These are phyloP conservation scores for Anadara kagoshimensis DNA, from an alignment of 1,140 invertebrate genomes.

Conservation along the genomic window DNA sequence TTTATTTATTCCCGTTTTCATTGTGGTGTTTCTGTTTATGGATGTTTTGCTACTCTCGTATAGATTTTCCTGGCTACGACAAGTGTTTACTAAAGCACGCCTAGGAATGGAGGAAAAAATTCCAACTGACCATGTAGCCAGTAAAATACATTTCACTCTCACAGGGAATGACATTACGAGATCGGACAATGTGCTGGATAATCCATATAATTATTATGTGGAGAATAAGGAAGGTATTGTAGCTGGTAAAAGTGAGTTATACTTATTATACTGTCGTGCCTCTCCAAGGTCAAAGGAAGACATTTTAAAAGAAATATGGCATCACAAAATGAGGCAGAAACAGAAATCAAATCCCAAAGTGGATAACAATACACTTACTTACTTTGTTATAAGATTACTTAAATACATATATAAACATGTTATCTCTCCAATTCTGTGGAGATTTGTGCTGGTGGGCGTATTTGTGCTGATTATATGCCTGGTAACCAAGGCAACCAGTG, in stretches of 20 bases:
- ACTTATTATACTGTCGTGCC: constrained; percentile 53
- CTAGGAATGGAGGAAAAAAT: constrained; percentile 57
- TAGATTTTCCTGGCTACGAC: constrained; percentile 57
- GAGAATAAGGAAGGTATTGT: constrained; percentile 50
- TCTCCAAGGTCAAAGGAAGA: constrained; percentile 61
- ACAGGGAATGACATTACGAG: constrained; percentile 55
- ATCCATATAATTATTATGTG: constrained; percentile 49
- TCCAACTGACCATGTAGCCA: constrained; percentile 59
- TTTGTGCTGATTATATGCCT: constrained; percentile 55
- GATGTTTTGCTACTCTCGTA: constrained; percentile 57
- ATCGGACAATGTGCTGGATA: constrained; percentile 42
- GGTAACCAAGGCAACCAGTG: constrained; percentile 56
- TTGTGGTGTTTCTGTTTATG: constrained; percentile 57
- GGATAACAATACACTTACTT: constrained; percentile 17
- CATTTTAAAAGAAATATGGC: constrained; percentile 63
- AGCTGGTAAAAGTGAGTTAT: constrained; percentile 47
- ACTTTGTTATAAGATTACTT: constrained; percentile 17
- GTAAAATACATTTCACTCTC: constrained; percentile 60
- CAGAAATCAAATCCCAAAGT: constrained; percentile 24
- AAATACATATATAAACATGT: constrained; percentile 46
- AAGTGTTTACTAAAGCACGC: constrained; percentile 43
- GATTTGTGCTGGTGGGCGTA: constrained; percentile 50
- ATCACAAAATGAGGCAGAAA: constrained; percentile 54
- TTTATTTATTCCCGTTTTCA: constrained; percentile 48
- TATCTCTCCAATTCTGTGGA: constrained; percentile 57